Evolutionary conservation across 2,797 vertebrate species (phyloP).

Genomic region (Centroberyx gerrardi): DNA sequence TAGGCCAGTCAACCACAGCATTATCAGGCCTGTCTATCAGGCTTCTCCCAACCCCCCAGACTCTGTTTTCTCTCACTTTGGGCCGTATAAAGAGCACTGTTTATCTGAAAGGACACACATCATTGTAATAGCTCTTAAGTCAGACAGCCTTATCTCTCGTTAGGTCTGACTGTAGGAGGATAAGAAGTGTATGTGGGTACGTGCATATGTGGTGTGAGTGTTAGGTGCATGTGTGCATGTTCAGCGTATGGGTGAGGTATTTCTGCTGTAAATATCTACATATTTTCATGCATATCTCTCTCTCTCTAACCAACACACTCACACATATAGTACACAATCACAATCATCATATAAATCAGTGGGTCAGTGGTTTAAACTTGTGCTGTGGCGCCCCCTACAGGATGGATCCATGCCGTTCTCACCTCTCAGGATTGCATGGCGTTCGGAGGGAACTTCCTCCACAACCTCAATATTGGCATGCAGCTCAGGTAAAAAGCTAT

Average conservation of each 20-base stretch:
- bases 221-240: background rate
- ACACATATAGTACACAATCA: background rate
- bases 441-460: constrained; percentile 99
- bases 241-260: background rate
- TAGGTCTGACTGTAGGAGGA: background rate
- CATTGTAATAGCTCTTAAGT: constrained; percentile 11
- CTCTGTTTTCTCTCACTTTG: constrained; percentile 67
- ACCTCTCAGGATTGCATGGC: constrained; percentile 99
- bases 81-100: constrained; percentile 15
- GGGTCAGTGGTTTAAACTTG: background rate
- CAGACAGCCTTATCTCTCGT: constrained; percentile 36
- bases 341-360: background rate
- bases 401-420: constrained; percentile 99
- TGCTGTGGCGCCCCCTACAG: constrained; percentile 83
- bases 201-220: background rate
- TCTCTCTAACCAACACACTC: background rate
- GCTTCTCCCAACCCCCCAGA: constrained; percentile 27
- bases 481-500: constrained; percentile 93
- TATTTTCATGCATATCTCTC: background rate
- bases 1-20: constrained; percentile 64
- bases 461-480: constrained; percentile 99
- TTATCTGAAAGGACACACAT: constrained; percentile 30
- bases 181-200: constrained; percentile 9
- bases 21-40: constrained; percentile 78
- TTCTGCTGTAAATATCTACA: background rate